phyloP scores from a whole-genome alignment of 2,797 vertebrate genomes.

The Chiloscyllium punctatum region DNA sequence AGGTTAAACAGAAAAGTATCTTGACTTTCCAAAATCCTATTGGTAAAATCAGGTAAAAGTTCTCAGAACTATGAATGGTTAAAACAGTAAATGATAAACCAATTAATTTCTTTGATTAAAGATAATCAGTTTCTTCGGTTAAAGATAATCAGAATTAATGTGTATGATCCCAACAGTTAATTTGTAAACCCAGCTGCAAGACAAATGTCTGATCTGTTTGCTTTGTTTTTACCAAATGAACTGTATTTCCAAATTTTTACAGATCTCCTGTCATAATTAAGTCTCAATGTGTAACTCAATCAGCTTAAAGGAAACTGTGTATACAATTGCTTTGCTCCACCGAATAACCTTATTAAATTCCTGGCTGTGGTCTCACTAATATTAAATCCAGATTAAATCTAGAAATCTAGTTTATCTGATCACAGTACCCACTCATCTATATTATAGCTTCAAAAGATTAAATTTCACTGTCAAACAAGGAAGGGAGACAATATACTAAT shows the following conservation, averaged over 20 bases:
- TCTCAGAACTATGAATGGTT: no score
- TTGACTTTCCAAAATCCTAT: no score
- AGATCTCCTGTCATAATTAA: neutral
- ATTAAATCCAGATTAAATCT: neutral
- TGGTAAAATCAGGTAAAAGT: no score
- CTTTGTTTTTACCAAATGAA: neutral
- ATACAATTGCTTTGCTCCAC: neutral
- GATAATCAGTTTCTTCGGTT: neutral
- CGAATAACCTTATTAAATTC: neutral
- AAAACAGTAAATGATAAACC: neutral
- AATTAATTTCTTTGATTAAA: neutral
- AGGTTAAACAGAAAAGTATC: neutral
- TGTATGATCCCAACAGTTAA: neutral
- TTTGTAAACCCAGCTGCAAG: neutral
- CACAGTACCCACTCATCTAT: neutral
- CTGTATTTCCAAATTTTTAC: neutral
- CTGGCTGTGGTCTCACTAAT: neutral
- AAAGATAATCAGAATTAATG: slow-evolving; percentile 8
- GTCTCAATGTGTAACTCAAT: neutral
- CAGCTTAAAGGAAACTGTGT: neutral
- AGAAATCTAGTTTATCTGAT: neutral
- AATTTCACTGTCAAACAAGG: neutral
- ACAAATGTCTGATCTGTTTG: neutral
- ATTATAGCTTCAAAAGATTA: neutral
- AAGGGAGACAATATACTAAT: neutral